phyloP scores from a whole-genome alignment of 2,113 vertebrate species.

The Scophthalmus maximus region DNA sequence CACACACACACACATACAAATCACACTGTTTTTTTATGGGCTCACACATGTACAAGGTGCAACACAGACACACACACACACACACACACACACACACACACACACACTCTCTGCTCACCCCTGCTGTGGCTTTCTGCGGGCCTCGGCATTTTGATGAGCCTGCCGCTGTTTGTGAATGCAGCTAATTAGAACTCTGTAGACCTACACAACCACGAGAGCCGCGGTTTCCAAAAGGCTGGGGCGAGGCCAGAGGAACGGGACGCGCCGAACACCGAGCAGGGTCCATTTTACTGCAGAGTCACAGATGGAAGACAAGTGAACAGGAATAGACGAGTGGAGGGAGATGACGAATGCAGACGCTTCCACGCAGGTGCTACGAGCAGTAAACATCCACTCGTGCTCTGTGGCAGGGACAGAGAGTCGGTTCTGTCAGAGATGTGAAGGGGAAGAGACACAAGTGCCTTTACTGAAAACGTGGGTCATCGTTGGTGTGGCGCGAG shows the following conservation, averaged over 20 bases:
- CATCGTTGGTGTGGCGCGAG: too few species aligned
- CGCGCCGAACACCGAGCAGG: slow-evolving; percentile 10
- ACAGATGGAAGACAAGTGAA: neutral
- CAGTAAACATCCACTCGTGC: neutral
- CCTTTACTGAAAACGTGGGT: too few species aligned
- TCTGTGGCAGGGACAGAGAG: too few species aligned
- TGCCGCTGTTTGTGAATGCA: slow-evolving; percentile 76
- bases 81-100: slow-evolving; percentile 7
- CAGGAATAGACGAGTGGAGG: neutral
- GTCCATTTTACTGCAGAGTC: slow-evolving; percentile 20
- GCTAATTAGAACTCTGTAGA: slow-evolving; percentile 78
- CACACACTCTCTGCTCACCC: slow-evolving; percentile 54
- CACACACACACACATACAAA: slow-evolving; percentile 22
- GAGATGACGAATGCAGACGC: neutral
- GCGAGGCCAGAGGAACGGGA: slow-evolving; percentile 45
- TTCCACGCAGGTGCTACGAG: neutral
- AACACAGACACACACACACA: slow-evolving; percentile 19
- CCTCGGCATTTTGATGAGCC: slow-evolving; percentile 77
- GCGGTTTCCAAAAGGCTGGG: slow-evolving; percentile 59
- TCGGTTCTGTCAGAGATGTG: too few species aligned
- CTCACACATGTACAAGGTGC: slow-evolving; percentile 26
- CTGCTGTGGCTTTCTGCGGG: slow-evolving; percentile 79
- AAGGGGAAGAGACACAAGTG: too few species aligned
- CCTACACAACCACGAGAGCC: slow-evolving; percentile 62
- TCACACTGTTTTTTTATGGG: slow-evolving; percentile 30